Evolutionary conservation across 2,113 vertebrate species (phyloP).

Genomic region (Carollia perspicillata): DNA sequence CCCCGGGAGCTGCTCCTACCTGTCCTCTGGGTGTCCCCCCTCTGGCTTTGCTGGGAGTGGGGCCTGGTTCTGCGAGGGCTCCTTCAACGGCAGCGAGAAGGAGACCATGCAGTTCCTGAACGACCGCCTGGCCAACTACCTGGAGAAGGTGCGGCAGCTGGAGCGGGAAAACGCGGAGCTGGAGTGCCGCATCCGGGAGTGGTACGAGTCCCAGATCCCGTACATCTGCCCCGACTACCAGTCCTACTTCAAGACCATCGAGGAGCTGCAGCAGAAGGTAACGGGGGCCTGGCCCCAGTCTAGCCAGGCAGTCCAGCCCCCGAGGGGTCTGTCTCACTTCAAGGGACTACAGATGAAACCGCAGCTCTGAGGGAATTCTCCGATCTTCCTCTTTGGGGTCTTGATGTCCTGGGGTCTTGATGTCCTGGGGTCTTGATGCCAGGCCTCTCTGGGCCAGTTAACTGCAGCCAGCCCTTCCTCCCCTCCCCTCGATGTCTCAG

Average conservation of each 20-base stretch:
- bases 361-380: background rate
- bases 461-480: background rate
- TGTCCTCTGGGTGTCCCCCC: background rate
- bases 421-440: background rate
- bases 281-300: background rate
- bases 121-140: conserved; percentile 90
- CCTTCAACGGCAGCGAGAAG: conserved; percentile 80
- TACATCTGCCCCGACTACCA: conserved; percentile 66
- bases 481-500: background rate
- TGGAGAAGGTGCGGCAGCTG: conserved; percentile 92
- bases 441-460: background rate
- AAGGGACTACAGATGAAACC: background rate
- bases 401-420: background rate
- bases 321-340: background rate
- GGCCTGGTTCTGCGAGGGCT: conserved; percentile 47
- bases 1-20: conserved; percentile 50
- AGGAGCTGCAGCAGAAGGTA: conserved; percentile 77
- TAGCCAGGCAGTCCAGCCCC: background rate
- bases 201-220: conserved; percentile 73
- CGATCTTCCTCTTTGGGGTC: background rate
- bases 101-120: conserved; percentile 98
- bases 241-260: conserved; percentile 66
- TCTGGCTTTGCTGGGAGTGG: conserved; percentile 53
- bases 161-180: conserved; percentile 89
- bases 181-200: conserved; percentile 91